Percentiles rank a stretch among this genome's conserved stretches.
Conservation (phyloP, 2,888 invertebrate genomes). For the Nemotelus nigrinus region DNA sequence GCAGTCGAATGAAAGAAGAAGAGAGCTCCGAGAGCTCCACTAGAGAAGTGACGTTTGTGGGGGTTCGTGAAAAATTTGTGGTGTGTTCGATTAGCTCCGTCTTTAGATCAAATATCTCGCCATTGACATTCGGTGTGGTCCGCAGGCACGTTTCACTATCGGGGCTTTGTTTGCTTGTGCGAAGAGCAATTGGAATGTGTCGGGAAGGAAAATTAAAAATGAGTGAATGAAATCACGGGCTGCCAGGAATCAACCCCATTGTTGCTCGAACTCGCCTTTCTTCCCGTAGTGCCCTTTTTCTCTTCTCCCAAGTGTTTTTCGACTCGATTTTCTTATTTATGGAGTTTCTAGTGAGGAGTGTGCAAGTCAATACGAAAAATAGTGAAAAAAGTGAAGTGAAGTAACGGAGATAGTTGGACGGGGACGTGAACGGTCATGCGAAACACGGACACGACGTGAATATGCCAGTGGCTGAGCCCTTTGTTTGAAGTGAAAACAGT, state of each 20-base stretch:
- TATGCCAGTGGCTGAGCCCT: neutral
- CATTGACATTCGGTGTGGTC: no score
- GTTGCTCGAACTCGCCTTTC: neutral
- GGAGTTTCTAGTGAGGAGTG: neutral
- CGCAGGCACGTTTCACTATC: no score
- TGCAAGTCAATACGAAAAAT: neutral
- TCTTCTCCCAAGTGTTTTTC: no score
- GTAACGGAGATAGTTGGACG: neutral
- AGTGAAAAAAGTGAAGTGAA: neutral
- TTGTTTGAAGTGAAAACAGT: neutral
- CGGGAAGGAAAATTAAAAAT: neutral
- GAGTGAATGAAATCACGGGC: conserved; percentile 16
- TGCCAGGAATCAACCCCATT: neutral
- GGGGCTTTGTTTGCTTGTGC: no score
- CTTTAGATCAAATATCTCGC: no score
- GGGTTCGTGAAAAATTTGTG: conserved; percentile 2
- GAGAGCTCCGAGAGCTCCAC: neutral
- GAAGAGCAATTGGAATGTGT: no score
- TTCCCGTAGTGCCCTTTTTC: neutral
- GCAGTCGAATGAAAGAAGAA: neutral
- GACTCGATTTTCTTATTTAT: neutral
- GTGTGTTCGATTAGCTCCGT: neutral
- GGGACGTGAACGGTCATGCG: neutral
- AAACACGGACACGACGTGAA: conserved; percentile 17
- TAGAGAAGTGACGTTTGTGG: conserved; percentile 7